Conservation (phyloP, 2,888 invertebrate genomes). For the Caenorhabditis sp. region DNA sequence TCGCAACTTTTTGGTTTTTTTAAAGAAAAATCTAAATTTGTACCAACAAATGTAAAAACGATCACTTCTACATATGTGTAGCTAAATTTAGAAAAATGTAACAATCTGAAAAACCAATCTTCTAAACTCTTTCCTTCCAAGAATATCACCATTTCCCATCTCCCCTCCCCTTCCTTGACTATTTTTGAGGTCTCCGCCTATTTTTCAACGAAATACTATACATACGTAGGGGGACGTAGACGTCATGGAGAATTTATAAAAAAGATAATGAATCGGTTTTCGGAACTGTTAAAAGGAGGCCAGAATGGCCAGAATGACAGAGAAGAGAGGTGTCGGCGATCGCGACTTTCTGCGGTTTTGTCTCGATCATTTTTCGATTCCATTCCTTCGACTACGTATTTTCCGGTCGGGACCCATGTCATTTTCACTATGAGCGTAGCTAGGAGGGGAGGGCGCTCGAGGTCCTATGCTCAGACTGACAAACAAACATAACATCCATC, state of each 20-base stretch:
- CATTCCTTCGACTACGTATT: no score
- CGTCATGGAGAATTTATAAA: no score
- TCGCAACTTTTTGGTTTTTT: no score
- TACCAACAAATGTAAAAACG: no score
- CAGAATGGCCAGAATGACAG: no score
- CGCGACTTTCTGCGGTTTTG: neutral
- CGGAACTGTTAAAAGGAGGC: constrained; percentile 16
- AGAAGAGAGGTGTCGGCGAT: no score
- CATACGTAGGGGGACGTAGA: neutral
- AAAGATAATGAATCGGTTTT: constrained; percentile 13
- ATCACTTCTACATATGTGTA: no score
- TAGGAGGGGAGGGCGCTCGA: no score
- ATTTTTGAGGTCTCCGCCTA: neutral
- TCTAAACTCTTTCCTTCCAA: neutral
- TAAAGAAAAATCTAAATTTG: no score
- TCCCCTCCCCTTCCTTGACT: no score
- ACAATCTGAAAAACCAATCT: neutral
- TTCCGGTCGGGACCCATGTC: no score
- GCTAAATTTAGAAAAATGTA: neutral
- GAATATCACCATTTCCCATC: neutral
- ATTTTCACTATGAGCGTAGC: neutral
- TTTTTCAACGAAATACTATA: neutral
- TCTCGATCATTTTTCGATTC: constrained; percentile 5
- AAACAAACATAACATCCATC: neutral
- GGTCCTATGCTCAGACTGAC: neutral